Base-by-base conservation (phyloP, 1,140 invertebrate genomes). In the Riptortus pedestris region DNA sequence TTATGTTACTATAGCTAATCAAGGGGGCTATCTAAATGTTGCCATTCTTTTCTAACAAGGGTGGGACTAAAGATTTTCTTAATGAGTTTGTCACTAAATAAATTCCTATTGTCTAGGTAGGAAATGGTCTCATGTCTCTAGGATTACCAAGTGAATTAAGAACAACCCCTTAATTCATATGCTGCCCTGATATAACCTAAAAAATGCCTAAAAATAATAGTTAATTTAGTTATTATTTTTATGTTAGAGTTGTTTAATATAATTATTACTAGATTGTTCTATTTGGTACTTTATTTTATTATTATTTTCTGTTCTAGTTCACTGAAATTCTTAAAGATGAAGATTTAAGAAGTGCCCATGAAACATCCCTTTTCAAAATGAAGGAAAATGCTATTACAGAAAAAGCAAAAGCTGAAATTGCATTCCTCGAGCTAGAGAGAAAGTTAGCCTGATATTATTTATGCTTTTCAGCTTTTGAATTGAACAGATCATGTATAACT, bases 271-370 rank as follows among this genome's bases (percentile, higher is more conserved):
- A 57, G 27, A 14, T 27, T 5, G 28, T 22, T 57, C 2, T 57
- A n/a, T n/a, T 14, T 38, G 14, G 31, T 59, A 59, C 33, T 59
- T 33, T 18, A 45, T 62, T 3, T 47, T 26, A 11, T 62, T 7
- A 59, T 59, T 61, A 4, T 31, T 38, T 61, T 31, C 20, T 62
- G 63, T 31, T 38, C 3, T 48, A 67, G 66, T 67, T 67, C 22
- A 62, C 52, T 26, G 38, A 65, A 33, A 29, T 64, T 27, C 52
- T 67, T 27, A 61, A 64, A 29, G 65, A 68, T 29, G 65, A 68
- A 62, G 59, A 66, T 20, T 22, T 64, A 18, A 62, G 67, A 59
- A 60, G 18, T 12, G 27, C 55, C 20, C 60, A 68, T 52, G 57
- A 63, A 31, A 14, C 24, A 1, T 55, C 65, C 7, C 20, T 60